Conservation (phyloP, 2,888 invertebrate species). For the Laspeyria flexula region DNA sequence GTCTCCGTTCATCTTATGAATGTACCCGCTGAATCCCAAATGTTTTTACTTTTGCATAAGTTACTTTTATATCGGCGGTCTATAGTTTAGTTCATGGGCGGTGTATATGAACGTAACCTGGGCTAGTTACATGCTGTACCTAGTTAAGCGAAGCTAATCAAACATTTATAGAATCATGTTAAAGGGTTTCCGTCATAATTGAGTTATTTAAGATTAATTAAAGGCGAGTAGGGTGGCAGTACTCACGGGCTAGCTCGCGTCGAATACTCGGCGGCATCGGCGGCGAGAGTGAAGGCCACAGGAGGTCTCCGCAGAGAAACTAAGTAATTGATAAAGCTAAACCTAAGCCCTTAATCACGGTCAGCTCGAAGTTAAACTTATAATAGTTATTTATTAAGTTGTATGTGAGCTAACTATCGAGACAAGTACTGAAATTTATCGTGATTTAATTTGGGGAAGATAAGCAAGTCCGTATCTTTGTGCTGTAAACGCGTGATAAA, state of each 20-base stretch:
- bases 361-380: slow-evolving; percentile 62
- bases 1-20: slow-evolving; percentile 71
- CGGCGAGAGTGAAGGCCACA: slow-evolving; percentile 44
- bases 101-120: slow-evolving; percentile 5
- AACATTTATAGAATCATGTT: slow-evolving; percentile 44
- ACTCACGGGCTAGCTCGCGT: slow-evolving; percentile 17
- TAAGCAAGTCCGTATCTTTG: not conserved
- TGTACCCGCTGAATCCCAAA: slow-evolving; percentile 66
- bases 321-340: slow-evolving; percentile 79
- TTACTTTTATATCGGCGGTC: slow-evolving; percentile 38
- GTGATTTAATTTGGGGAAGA: slow-evolving; percentile 12
- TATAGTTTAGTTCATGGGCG: slow-evolving; percentile 10
- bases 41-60: slow-evolving; percentile 55
- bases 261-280: not conserved
- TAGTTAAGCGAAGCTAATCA: slow-evolving; percentile 32
- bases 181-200: slow-evolving; percentile 63
- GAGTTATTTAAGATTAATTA: slow-evolving; percentile 76
- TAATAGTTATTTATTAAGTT: slow-evolving; percentile 65
- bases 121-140: slow-evolving; percentile 4
- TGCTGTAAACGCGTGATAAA: too few species aligned
- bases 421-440: slow-evolving; percentile 27
- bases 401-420: slow-evolving; percentile 56
- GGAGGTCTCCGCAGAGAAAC: slow-evolving; percentile 56
- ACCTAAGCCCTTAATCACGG: slow-evolving; percentile 69
- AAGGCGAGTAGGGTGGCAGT: slow-evolving; percentile 55